phyloP scores from a whole-genome alignment of 2,113 vertebrate species.

The Strix uralensis region DNA sequence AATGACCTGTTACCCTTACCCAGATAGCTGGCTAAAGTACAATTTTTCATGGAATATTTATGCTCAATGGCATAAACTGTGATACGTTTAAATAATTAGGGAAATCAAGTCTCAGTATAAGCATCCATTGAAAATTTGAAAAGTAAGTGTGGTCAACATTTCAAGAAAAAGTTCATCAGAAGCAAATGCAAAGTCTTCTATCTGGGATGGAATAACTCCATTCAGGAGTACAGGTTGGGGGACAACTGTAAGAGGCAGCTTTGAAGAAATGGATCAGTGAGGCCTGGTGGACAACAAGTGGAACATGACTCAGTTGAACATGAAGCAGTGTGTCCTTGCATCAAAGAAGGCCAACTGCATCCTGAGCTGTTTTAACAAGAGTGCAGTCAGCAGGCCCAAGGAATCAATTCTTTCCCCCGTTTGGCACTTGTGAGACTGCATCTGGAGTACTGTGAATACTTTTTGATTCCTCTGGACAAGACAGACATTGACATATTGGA shows the following conservation, averaged over 20 bases:
- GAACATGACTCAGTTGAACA: not conserved
- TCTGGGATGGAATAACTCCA: not conserved
- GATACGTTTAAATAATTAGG: not conserved
- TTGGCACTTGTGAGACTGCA: not conserved
- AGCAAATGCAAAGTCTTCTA: not conserved
- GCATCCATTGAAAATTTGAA: not conserved
- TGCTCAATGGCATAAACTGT: not conserved
- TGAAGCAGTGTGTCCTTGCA: not conserved
- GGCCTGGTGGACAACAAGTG: not conserved
- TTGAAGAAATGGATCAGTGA: not conserved
- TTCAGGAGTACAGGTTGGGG: not conserved
- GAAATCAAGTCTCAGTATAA: not conserved
- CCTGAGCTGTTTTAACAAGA: not conserved
- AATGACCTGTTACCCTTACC: not conserved
- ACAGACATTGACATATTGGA: not conserved
- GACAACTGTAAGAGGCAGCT: not conserved
- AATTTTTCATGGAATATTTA: not conserved
- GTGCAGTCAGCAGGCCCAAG: not conserved
- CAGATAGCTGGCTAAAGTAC: not conserved
- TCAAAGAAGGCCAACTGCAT: not conserved
- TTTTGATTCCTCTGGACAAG: not conserved
- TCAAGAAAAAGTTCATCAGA: not conserved
- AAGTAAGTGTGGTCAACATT: not conserved
- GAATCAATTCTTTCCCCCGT: not conserved
- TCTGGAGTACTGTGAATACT: not conserved